Evolutionary conservation across 2,113 vertebrate species (phyloP).

Genomic region (Terrapene triunguis): DNA sequence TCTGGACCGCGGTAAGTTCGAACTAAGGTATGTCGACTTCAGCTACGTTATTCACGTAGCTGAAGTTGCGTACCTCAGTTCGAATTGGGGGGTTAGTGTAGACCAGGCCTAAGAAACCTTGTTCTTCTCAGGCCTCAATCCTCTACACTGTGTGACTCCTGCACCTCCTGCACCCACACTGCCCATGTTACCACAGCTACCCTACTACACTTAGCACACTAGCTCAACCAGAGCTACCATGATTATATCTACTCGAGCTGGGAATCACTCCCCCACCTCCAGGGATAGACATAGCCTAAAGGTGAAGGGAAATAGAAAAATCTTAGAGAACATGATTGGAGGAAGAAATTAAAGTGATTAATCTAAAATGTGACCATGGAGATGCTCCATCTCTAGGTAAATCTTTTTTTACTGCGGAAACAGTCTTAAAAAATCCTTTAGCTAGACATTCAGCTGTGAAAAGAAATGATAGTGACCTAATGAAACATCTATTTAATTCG

Average conservation of each 20-base stretch:
- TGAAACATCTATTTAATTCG: not conserved
- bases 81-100: too few relatives aligned
- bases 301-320: not conserved
- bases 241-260: not conserved
- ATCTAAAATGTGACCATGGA: not conserved
- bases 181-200: too few relatives aligned
- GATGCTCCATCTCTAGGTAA: not conserved
- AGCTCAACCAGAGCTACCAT: not conserved
- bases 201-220: too few relatives aligned
- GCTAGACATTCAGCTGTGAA: not conserved
- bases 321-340: not conserved
- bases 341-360: not conserved
- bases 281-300: not conserved
- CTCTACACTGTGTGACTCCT: not conserved
- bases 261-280: too few relatives aligned
- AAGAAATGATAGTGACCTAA: not conserved
- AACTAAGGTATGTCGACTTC: too few relatives aligned
- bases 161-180: not conserved
- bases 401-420: not conserved
- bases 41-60: too few relatives aligned
- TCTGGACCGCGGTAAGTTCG: too few relatives aligned
- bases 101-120: too few relatives aligned
- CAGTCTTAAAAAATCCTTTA: not conserved
- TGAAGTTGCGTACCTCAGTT: too few relatives aligned
- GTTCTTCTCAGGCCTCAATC: not conserved